These are phyloP conservation scores for Drosophila nigrodunni DNA, from an alignment of 1,140 invertebrate species.

Conservation along the genomic window DNA sequence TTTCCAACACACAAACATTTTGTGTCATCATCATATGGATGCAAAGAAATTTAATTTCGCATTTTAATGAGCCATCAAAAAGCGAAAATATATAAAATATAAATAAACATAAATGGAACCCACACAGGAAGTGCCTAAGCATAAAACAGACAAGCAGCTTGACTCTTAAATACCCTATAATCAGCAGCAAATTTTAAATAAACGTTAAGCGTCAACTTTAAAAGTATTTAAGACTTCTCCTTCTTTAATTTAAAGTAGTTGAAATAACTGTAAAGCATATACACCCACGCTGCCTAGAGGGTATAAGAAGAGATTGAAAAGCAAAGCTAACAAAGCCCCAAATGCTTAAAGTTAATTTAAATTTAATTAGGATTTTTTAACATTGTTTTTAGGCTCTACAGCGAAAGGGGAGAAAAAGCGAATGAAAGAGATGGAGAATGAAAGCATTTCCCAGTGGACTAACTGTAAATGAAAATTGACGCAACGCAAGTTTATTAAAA, in stretches of 20 bases:
- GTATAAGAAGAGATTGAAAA: slow-evolving; percentile 48
- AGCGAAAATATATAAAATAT: slow-evolving; percentile 63
- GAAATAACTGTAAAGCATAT: not conserved
- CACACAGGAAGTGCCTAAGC: slow-evolving; percentile 22
- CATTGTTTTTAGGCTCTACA: slow-evolving; percentile 51
- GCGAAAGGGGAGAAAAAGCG: not conserved
- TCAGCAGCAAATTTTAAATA: not conserved
- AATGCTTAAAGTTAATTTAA: slow-evolving; percentile 82
- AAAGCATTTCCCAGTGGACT: slow-evolving; percentile 62
- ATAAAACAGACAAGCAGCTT: not conserved
- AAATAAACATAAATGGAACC: slow-evolving; percentile 58
- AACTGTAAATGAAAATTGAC: slow-evolving; percentile 81
- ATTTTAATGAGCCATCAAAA: slow-evolving; percentile 80
- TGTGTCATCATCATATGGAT: slow-evolving; percentile 14
- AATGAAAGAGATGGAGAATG: not conserved
- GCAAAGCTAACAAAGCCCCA: slow-evolving; percentile 75
- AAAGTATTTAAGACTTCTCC: not conserved
- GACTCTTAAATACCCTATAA: slow-evolving; percentile 22
- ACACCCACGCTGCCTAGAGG: slow-evolving; percentile 5
- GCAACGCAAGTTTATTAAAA: slow-evolving; percentile 81
- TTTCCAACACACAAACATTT: slow-evolving; percentile 43
- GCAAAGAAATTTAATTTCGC: slow-evolving; percentile 69
- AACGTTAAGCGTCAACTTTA: not conserved
- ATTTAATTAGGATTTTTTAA: slow-evolving; percentile 80
- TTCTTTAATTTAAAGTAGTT: not conserved